These are phyloP conservation scores for Anguilla obscura DNA, from an alignment of 2,797 vertebrate genomes.

Conservation along the genomic window DNA sequence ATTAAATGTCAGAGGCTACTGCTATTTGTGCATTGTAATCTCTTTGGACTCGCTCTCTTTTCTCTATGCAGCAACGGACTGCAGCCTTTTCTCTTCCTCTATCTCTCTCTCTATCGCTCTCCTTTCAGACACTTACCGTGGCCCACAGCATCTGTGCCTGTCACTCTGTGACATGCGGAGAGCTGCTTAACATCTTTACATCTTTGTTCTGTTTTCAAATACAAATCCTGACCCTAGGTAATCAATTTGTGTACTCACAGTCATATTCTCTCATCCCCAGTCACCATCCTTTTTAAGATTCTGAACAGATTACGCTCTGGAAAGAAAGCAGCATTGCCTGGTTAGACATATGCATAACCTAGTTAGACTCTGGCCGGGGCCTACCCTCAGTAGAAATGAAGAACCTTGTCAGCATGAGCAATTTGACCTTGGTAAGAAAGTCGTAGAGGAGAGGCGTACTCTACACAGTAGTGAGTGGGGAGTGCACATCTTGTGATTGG, in stretches of 20 bases:
- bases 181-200: background rate
- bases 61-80: constrained; percentile 37
- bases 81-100: constrained; percentile 37
- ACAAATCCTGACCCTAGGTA: constrained; percentile 15
- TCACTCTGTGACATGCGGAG: background rate
- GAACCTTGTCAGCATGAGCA: background rate
- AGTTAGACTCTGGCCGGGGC: background rate
- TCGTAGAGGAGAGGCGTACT: background rate
- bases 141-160: background rate
- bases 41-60: constrained; percentile 43
- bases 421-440: background rate
- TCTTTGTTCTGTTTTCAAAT: background rate
- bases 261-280: background rate
- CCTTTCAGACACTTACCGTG: constrained; percentile 27
- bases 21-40: constrained; percentile 49
- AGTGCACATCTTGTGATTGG: background rate
- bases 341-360: background rate
- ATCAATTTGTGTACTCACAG: background rate
- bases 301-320: background rate
- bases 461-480: too few relatives aligned
- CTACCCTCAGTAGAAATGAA: background rate
- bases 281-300: background rate
- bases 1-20: constrained; percentile 58
- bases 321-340: background rate
- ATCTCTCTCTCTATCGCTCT: constrained; percentile 26